Conservation (phyloP, 2,797 vertebrate species). For the Paguma larvata region DNA sequence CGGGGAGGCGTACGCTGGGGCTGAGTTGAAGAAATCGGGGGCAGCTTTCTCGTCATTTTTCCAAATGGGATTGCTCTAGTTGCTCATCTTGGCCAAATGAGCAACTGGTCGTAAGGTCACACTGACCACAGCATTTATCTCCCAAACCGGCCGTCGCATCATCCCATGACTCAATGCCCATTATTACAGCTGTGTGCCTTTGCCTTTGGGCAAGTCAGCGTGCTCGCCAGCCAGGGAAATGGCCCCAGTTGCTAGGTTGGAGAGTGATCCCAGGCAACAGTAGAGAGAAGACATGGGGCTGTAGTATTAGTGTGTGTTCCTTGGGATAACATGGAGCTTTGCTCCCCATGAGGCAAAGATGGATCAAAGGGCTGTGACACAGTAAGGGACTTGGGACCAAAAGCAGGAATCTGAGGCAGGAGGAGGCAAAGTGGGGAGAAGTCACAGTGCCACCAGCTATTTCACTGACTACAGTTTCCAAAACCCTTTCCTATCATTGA, state of each 20-base stretch:
- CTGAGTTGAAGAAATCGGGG: neutral
- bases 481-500: neutral
- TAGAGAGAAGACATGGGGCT: neutral
- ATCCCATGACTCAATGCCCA: neutral
- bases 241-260: neutral
- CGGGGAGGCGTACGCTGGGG: neutral
- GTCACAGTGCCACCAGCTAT: no score
- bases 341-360: neutral
- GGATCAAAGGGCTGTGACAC: neutral
- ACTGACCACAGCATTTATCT: no score
- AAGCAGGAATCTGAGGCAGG: neutral
- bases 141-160: rapidly evolving
- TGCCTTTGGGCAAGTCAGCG: neutral
- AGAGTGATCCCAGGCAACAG: neutral
- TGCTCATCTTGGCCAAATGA: neutral
- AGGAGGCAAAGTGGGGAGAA: neutral
- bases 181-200: neutral
- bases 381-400: neutral
- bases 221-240: neutral
- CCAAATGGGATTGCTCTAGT: neutral
- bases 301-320: neutral
- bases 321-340: neutral
- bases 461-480: neutral
- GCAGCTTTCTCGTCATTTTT: slow-evolving; percentile 17
- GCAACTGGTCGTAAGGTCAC: neutral